These are phyloP conservation scores for Leptinotarsa haldemani DNA, from an alignment of 2,888 invertebrate species.

Conservation along the genomic window DNA sequence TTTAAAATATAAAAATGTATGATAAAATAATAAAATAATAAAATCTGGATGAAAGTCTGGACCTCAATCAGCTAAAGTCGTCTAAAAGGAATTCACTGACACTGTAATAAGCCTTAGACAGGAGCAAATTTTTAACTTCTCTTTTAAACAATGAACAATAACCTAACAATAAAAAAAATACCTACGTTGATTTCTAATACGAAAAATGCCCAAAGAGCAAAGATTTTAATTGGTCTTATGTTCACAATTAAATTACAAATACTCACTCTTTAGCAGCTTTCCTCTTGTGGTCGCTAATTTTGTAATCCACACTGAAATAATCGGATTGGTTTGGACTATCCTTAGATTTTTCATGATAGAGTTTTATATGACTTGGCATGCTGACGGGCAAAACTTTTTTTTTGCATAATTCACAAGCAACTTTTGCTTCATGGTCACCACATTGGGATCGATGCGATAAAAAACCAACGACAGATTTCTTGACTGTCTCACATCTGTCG, in stretches of 20 bases:
- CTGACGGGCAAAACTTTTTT: slow-evolving; percentile 70
- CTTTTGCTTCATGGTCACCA: slow-evolving; percentile 70
- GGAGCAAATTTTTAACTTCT: no score
- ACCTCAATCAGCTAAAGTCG: no score
- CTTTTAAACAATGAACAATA: no score
- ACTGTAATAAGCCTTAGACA: no score
- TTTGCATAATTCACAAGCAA: slow-evolving; percentile 69
- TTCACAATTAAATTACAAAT: background rate
- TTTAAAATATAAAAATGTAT: no score
- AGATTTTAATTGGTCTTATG: background rate
- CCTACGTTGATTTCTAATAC: background rate
- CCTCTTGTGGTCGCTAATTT: slow-evolving; percentile 33
- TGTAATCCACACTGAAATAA: slow-evolving; percentile 33
- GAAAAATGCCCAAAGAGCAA: no score
- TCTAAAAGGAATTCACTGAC: no score
- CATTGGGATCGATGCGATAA: slow-evolving; percentile 73
- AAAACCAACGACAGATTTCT: slow-evolving; percentile 71
- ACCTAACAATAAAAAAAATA: background rate
- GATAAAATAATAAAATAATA: no score
- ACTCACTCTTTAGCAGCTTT: slow-evolving; percentile 50
- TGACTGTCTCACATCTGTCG: slow-evolving; percentile 67
- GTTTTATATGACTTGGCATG: slow-evolving; percentile 70
- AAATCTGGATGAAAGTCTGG: no score
- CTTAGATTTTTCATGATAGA: slow-evolving; percentile 38
- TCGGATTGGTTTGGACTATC: slow-evolving; percentile 1